Base-by-base conservation (phyloP, 2,888 invertebrate genomes). In the Nomada lathburiana region DNA sequence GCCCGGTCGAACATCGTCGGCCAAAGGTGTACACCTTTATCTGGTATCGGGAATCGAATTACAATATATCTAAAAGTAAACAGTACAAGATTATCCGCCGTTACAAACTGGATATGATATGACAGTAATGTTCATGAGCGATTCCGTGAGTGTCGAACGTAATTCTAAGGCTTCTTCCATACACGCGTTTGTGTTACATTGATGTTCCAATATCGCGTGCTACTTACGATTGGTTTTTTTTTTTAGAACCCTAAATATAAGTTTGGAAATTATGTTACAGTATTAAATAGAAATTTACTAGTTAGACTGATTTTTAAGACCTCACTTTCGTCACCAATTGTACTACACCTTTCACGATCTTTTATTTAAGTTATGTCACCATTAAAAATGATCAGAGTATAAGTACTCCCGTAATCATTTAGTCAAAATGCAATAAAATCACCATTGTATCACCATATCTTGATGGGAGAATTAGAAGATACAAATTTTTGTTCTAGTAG, bases 101-200 rank as follows among this genome's bases (percentile, higher is more conserved):
- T 47, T 81, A 69, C 55, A 69, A 81, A 64, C 36, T 53, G 69
- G 50, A 65, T 50, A 65, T 44, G 60, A 67, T 29, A 62, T 53
- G 53, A 60, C 23, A 63, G 42, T 55, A 26, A 69, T 23, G 52
- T 47, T 47, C 18, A 64, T 65, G 55, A 60, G 65, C 65, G 69
- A 80, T 71, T 11, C 29, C n/a, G 55, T 53, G 44, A 62, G 23
- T 36, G 42, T 79, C 29, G 18, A 64, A 80, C 71, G 26, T 47
- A 57, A 72, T 44, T 62, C 67, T 64, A 72, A 57, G 52, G 52
- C 68, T 62, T 42, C 23, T 65, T 68, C 20, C 11, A 52, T 73
- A 68, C 80, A 64, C 67, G 80, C 62, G 63, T 72, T 72, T 42
- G 10, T 13, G 16, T n/a, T 20, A 23, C 18, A 62, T 26, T 18